phyloP scores from a whole-genome alignment of 2,888 invertebrate species.

The Polydrusus pterygomalis region DNA sequence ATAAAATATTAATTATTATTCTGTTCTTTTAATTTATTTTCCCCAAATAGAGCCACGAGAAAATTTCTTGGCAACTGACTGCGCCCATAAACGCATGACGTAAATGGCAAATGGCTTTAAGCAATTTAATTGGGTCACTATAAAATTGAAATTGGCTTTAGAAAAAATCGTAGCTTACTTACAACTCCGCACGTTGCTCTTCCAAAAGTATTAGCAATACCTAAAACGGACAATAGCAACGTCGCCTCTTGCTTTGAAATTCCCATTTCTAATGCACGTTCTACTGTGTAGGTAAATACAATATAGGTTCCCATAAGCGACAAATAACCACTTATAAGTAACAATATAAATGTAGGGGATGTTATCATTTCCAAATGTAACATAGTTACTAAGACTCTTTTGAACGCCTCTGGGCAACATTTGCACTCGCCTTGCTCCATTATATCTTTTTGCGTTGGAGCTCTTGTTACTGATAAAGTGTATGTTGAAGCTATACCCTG shows the following conservation, averaged over 20 bases:
- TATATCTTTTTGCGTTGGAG: slow-evolving; percentile 71
- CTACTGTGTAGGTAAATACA: slow-evolving; percentile 82
- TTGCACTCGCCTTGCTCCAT: slow-evolving; percentile 71
- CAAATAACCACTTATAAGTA: slow-evolving; percentile 76
- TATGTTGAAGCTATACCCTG: slow-evolving; percentile 64
- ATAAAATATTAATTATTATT: too few relatives aligned
- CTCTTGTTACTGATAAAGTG: slow-evolving; percentile 75
- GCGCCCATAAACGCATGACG: too few relatives aligned
- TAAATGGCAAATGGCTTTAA: too few relatives aligned
- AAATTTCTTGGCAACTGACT: too few relatives aligned
- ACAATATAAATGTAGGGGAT: slow-evolving; percentile 58
- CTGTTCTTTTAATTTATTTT: too few relatives aligned
- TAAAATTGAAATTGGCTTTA: not conserved
- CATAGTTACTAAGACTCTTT: slow-evolving; percentile 67
- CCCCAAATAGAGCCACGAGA: too few relatives aligned
- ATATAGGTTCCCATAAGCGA: slow-evolving; percentile 86
- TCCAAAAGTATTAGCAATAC: slow-evolving; percentile 82
- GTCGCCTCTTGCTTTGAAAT: slow-evolving; percentile 73
- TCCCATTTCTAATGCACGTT: slow-evolving; percentile 72
- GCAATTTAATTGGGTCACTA: too few relatives aligned
- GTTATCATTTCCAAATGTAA: slow-evolving; percentile 65
- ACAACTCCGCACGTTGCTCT: slow-evolving; percentile 81
- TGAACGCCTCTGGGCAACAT: slow-evolving; percentile 67
- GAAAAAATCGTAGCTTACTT: slow-evolving; percentile 48
- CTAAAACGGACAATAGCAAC: slow-evolving; percentile 80